Percentiles rank a stretch among this genome's conserved stretches.
These are phyloP conservation scores for Peromyscus nudipes DNA, from an alignment of 2,797 vertebrate species.

Conservation along the genomic window DNA sequence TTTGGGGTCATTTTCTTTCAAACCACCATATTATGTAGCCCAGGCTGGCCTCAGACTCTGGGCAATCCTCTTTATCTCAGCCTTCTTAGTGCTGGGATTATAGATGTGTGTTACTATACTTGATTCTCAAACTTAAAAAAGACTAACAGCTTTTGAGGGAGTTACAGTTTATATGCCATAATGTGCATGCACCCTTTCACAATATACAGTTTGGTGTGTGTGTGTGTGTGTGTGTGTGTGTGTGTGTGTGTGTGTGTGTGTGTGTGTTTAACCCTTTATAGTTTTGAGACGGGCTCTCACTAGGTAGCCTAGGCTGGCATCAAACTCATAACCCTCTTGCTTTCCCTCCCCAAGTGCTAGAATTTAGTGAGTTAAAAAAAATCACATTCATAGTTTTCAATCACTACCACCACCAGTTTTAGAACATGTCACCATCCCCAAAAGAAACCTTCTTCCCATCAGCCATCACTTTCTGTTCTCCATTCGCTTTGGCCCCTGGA, in stretches of 20 bases:
- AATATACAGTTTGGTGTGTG: neutral
- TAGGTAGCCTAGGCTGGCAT: neutral
- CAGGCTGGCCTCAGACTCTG: neutral
- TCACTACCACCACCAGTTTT: neutral
- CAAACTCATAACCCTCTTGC: neutral
- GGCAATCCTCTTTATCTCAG: neutral
- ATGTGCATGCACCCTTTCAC: slow-evolving; percentile 13
- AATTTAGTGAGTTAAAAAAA: neutral
- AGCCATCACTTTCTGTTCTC: neutral
- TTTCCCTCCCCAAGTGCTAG: too few relatives aligned
- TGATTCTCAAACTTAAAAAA: neutral
- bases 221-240: too few relatives aligned
- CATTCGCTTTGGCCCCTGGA: neutral
- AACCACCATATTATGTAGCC: neutral
- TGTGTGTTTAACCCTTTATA: neutral
- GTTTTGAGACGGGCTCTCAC: neutral
- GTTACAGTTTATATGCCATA: neutral
- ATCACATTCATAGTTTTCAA: neutral
- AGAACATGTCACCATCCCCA: neutral
- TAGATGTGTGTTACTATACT: too few relatives aligned
- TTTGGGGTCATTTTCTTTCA: too few relatives aligned
- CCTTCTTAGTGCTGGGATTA: neutral
- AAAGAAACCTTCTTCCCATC: neutral
- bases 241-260: too few relatives aligned
- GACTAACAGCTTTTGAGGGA: neutral